Evolutionary conservation across 2,888 invertebrate species (phyloP).

Genomic region (Polyommatus icarus): DNA sequence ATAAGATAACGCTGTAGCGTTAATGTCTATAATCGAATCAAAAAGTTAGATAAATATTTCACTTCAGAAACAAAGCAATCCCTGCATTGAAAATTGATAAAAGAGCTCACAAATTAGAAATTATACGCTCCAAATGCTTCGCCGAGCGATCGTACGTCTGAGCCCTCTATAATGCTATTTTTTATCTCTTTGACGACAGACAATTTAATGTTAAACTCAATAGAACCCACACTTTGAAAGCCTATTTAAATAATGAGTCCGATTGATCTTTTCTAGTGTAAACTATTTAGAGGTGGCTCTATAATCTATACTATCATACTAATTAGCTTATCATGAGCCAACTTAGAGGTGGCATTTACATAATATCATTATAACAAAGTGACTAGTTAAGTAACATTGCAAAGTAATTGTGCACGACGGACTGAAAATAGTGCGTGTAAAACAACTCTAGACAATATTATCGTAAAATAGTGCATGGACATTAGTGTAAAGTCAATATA

Average conservation of each 20-base stretch:
- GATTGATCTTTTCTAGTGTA: background rate
- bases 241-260: background rate
- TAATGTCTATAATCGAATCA: background rate
- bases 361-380: too few species aligned
- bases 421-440: too few species aligned
- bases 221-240: background rate
- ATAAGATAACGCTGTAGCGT: too few species aligned
- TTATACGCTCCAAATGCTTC: conserved; percentile 25
- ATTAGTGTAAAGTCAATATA: too few species aligned
- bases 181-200: background rate
- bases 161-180: conserved; percentile 14
- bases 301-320: too few species aligned
- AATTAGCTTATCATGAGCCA: too few species aligned
- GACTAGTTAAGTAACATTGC: too few species aligned
- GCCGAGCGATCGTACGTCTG: conserved; percentile 3
- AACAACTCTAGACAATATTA: too few species aligned
- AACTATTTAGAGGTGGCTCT: too few species aligned
- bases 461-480: too few species aligned
- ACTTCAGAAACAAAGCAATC: background rate
- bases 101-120: conserved; percentile 26
- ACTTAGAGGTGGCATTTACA: too few species aligned
- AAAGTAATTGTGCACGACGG: too few species aligned
- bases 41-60: background rate
- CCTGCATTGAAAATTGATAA: conserved; percentile 18
- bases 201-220: background rate